Percentiles rank a stretch among this genome's conserved stretches.
These are phyloP conservation scores for Eupeodes latifasciatus DNA, from an alignment of 2,888 invertebrate genomes.

Conservation along the genomic window DNA sequence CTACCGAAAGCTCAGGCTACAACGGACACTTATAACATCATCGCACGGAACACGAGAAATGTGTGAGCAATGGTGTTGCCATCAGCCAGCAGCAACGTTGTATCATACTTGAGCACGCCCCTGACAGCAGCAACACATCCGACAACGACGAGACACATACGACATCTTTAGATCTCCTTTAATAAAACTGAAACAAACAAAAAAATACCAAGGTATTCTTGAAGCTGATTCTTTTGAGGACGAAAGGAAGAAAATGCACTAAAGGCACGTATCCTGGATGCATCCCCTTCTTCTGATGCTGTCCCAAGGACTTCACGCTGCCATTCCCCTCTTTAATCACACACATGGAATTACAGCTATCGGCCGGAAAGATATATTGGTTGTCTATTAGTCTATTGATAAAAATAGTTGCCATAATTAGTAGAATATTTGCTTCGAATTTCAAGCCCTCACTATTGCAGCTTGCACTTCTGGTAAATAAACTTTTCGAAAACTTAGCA, in stretches of 20 bases:
- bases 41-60: constrained; percentile 67
- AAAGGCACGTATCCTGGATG: constrained; percentile 66
- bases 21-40: constrained; percentile 66
- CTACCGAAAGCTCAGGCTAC: constrained; percentile 28
- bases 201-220: constrained; percentile 36
- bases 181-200: background rate
- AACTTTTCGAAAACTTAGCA: background rate
- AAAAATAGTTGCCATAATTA: constrained; percentile 61
- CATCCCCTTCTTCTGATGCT: constrained; percentile 41
- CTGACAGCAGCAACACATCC: constrained; percentile 70
- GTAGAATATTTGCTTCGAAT: constrained; percentile 53
- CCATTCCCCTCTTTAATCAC: constrained; percentile 60
- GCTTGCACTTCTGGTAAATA: constrained; percentile 11
- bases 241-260: constrained; percentile 56
- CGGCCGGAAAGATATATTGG: background rate
- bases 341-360: constrained; percentile 64
- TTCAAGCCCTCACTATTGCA: constrained; percentile 40
- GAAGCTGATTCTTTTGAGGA: constrained; percentile 65
- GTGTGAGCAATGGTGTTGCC: constrained; percentile 65
- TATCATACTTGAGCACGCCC: constrained; percentile 74
- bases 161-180: constrained; percentile 57
- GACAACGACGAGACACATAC: constrained; percentile 48
- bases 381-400: constrained; percentile 20
- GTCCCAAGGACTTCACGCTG: constrained; percentile 67
- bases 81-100: constrained; percentile 60